phyloP scores from a whole-genome alignment of 2,113 vertebrate species.

The Platichthys flesus region DNA sequence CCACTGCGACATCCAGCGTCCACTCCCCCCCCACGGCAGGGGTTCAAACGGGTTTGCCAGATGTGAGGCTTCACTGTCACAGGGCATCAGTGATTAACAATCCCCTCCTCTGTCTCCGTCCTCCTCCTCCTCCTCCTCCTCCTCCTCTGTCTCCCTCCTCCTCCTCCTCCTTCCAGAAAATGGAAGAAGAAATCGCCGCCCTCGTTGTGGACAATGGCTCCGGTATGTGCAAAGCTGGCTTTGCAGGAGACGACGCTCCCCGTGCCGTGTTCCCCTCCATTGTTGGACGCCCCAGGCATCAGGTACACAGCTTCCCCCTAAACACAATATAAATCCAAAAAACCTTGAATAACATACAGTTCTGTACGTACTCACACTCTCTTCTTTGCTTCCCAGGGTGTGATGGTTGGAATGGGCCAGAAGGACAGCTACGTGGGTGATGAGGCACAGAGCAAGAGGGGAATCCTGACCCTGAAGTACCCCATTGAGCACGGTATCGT shows the following conservation, averaged over 20 bases:
- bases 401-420: slow-evolving; percentile 99
- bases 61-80: background rate
- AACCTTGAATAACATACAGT: no score
- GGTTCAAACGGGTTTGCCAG: background rate
- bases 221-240: slow-evolving; percentile 85
- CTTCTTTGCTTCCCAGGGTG: slow-evolving; percentile 82
- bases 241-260: slow-evolving; percentile 83
- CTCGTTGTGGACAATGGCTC: slow-evolving; percentile 84
- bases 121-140: background rate
- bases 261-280: slow-evolving; percentile 83
- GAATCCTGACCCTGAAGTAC: slow-evolving; percentile 97
- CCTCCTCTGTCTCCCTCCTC: background rate
- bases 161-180: slow-evolving; percentile 61
- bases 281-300: slow-evolving; percentile 83
- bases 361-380: background rate
- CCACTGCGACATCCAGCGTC: slow-evolving; percentile 83
- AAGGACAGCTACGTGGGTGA: slow-evolving; percentile 98
- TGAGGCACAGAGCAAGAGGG: slow-evolving; percentile 98
- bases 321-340: background rate
- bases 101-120: background rate
- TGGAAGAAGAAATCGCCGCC: slow-evolving; percentile 88
- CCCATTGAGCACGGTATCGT: slow-evolving; percentile 98
- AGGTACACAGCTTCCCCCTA: slow-evolving; percentile 56
- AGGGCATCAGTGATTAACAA: background rate
- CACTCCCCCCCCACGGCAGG: background rate